Evolutionary conservation across 2,888 invertebrate species (phyloP).

Genomic region (Acronicta aceris): DNA sequence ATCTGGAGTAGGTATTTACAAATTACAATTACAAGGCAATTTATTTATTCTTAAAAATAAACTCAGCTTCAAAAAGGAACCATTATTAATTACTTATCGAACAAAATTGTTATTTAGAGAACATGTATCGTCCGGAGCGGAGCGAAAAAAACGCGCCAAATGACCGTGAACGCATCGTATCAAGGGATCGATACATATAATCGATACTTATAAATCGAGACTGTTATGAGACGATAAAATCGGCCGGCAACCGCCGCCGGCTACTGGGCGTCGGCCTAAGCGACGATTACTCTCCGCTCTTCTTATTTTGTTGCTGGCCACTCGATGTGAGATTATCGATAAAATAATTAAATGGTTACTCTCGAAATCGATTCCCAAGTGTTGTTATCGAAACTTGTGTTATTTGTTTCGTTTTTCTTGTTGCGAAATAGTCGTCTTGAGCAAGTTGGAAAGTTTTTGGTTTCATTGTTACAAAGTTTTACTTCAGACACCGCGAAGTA

Average conservation of each 20-base stretch:
- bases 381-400: slow-evolving; percentile 85
- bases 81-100: slow-evolving; percentile 69
- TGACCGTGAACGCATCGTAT: slow-evolving; percentile 82
- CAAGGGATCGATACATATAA: slow-evolving; percentile 86
- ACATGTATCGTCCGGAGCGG: slow-evolving; percentile 62
- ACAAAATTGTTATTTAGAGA: slow-evolving; percentile 73
- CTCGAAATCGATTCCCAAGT: slow-evolving; percentile 89
- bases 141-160: slow-evolving; percentile 80
- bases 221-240: slow-evolving; percentile 89
- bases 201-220: slow-evolving; percentile 89
- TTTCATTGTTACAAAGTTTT: slow-evolving; percentile 42
- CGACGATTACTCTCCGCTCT: slow-evolving; percentile 85
- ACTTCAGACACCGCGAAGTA: slow-evolving; percentile 41
- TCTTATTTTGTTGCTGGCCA: slow-evolving; percentile 82
- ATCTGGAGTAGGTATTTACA: slow-evolving; percentile 23
- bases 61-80: slow-evolving; percentile 51
- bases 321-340: slow-evolving; percentile 88
- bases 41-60: slow-evolving; percentile 56
- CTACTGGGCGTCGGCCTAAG: slow-evolving; percentile 88
- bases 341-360: slow-evolving; percentile 90
- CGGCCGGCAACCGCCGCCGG: slow-evolving; percentile 84
- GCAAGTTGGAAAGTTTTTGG: slow-evolving; percentile 47
- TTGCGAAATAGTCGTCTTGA: slow-evolving; percentile 69
- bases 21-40: slow-evolving; percentile 50
- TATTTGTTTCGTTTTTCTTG: slow-evolving; percentile 85